Evolutionary conservation across 2,113 vertebrate species (phyloP), one percentile per base, ranked within the genome.

Genomic region (Gadus chalcogrammus): DNA sequence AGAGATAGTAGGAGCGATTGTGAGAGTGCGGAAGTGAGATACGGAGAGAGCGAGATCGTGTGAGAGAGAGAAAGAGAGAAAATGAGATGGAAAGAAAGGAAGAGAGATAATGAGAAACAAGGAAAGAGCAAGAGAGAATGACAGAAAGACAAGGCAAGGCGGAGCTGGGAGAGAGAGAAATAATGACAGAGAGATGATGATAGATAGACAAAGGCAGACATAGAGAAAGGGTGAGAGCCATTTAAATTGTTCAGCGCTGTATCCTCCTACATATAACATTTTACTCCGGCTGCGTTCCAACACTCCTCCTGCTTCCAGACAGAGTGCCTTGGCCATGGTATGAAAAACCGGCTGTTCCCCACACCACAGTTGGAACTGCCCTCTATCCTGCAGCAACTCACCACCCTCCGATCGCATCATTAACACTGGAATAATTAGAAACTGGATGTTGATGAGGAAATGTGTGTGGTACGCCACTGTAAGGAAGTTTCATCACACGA

Each of bases 381-480:
- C 64, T 84, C 69, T 79, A 67, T 75, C 83, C 78, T 80, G 42
- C 27, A 80, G 75, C 76, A 78, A 79, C 77, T 79, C 82, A 77
- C 82, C 75, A 52, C 74, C 20, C 53, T 69, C 77, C 79, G 67
- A 81, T 79, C 15, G 66, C 68, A 82, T 48, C 8, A 48, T 48
- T 48, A 81, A 80, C n/a, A 15, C 52, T 70, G 75, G 70, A 77
- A 74, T 88, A 74, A 83, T 85, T 80, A 77, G 72, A 72, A 66
- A 61, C 63, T 65, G 72, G 62, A 81, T 72, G 53, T 64, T 61
- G 60, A 56, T 71, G 65, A 55, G 60, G 7, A 4, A 22, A 20
- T n/a, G 62, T 15, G 35, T 64, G 60, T 66, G 20, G 42, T 48
- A 13, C 12, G 8, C 42, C 11, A 12, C 42, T 12, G 2, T 2